Percentiles rank a stretch among this genome's conserved stretches.
phyloP scores from a whole-genome alignment of 2,888 invertebrate species.

The Yponomeuta plumbellus region DNA sequence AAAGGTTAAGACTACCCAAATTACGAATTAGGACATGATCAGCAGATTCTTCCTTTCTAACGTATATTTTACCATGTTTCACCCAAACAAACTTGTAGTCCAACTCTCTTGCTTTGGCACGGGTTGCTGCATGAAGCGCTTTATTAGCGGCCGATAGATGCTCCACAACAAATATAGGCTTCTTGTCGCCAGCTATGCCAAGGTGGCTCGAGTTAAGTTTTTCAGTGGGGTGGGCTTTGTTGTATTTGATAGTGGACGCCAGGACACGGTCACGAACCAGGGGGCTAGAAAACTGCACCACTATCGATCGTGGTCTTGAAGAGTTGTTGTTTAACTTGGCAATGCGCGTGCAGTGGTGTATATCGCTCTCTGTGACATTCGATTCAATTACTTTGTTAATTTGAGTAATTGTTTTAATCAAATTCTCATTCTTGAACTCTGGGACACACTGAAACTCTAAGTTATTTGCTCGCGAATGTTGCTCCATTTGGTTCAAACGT shows the following conservation, averaged over 20 bases:
- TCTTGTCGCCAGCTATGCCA: constrained; percentile 9
- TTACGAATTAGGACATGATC: neutral
- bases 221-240: constrained; percentile 19
- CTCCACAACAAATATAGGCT: neutral
- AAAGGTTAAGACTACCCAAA: neutral
- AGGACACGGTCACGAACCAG: constrained; percentile 22
- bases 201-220: constrained; percentile 7
- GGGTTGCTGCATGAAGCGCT: constrained; percentile 5
- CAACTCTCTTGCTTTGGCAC: neutral
- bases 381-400: constrained; percentile 15
- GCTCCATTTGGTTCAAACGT: constrained; percentile 16
- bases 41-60: neutral
- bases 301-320: constrained; percentile 23
- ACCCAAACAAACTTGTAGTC: constrained; percentile 13
- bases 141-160: constrained; percentile 8
- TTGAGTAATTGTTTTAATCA: constrained; percentile 14
- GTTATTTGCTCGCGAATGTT: constrained; percentile 19
- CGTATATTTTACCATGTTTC: constrained; percentile 3
- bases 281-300: constrained; percentile 22
- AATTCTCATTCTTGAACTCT: constrained; percentile 22
- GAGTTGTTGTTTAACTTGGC: constrained; percentile 19
- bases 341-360: constrained; percentile 19
- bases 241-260: constrained; percentile 20
- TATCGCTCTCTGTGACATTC: constrained; percentile 12
- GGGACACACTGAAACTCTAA: constrained; percentile 23